Conservation (phyloP, 2,113 vertebrate genomes). For the Chionis minor region DNA sequence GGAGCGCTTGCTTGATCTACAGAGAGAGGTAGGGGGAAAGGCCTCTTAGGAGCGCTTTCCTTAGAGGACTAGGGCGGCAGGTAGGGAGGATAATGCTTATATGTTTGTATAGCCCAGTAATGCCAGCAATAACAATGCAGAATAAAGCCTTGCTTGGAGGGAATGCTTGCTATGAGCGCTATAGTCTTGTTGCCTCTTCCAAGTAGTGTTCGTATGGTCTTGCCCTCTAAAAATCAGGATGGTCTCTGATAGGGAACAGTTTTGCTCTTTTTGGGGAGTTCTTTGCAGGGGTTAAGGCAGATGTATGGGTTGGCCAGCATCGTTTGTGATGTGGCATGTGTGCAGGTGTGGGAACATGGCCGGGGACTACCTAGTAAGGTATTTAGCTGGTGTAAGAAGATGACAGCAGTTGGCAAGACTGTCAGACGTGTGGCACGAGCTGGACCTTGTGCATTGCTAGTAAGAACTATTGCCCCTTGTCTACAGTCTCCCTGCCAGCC, state of each 20-base stretch:
- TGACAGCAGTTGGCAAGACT: not conserved
- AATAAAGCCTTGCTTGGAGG: not conserved
- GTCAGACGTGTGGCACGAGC: not conserved
- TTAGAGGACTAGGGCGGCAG: not conserved
- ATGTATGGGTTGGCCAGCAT: fast-evolving
- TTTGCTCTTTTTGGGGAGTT: not conserved
- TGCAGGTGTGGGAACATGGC: fast-evolving
- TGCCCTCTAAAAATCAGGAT: not conserved
- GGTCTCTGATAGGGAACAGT: not conserved
- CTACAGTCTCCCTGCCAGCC: not conserved
- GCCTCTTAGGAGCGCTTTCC: not conserved
- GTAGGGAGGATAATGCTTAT: not conserved
- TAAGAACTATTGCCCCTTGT: not conserved
- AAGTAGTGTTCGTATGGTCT: not conserved
- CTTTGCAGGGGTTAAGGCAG: not conserved
- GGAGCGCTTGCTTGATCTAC: not conserved
- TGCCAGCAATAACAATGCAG: not conserved
- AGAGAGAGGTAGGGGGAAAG: not conserved
- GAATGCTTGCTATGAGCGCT: not conserved
- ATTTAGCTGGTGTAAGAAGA: not conserved
- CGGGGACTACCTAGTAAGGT: not conserved
- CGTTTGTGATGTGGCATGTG: fast-evolving
- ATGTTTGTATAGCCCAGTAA: not conserved
- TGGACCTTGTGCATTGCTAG: not conserved
- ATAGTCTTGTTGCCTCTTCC: not conserved